phyloP scores from a whole-genome alignment of 2,888 invertebrate genomes.

The Rhamphomyia laevipes region DNA sequence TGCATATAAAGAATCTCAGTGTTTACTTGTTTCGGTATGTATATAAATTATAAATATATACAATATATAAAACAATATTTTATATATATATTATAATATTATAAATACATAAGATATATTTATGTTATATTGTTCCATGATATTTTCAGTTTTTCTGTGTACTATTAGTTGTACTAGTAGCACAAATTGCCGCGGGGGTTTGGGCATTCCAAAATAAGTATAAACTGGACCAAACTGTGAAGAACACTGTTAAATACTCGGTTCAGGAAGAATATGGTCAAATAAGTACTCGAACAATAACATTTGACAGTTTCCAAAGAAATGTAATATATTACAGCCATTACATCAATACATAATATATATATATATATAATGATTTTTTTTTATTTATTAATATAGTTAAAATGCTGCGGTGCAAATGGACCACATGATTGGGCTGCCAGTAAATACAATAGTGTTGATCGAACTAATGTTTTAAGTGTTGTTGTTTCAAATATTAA shows the following conservation, averaged over 20 bases:
- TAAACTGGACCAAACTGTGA: slow-evolving; percentile 50
- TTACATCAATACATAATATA: not conserved
- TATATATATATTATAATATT: too few species aligned
- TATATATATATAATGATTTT: not conserved
- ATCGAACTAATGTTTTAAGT: slow-evolving; percentile 37
- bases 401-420: slow-evolving; percentile 68
- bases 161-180: slow-evolving; percentile 62
- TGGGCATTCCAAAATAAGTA: slow-evolving; percentile 65
- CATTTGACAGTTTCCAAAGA: slow-evolving; percentile 56
- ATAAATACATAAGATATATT: too few species aligned
- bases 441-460: slow-evolving; percentile 44
- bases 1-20: slow-evolving; percentile 64
- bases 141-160: slow-evolving; percentile 58
- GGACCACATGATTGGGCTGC: slow-evolving; percentile 60
- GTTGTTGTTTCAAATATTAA: slow-evolving; percentile 42
- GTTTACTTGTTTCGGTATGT: slow-evolving; percentile 57
- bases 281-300: slow-evolving; percentile 43
- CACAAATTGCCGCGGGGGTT: slow-evolving; percentile 64
- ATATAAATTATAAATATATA: slow-evolving; percentile 6
- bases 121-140: too few species aligned
- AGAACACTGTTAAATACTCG: slow-evolving; percentile 48
- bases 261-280: slow-evolving; percentile 51
- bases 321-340: slow-evolving; percentile 37
- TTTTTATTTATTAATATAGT: slow-evolving; percentile 34
- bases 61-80: too few species aligned